Evolutionary conservation across 2,888 invertebrate species (phyloP), one percentile per base, ranked within the genome.

Genomic region (Chymomyza caudatula): DNA sequence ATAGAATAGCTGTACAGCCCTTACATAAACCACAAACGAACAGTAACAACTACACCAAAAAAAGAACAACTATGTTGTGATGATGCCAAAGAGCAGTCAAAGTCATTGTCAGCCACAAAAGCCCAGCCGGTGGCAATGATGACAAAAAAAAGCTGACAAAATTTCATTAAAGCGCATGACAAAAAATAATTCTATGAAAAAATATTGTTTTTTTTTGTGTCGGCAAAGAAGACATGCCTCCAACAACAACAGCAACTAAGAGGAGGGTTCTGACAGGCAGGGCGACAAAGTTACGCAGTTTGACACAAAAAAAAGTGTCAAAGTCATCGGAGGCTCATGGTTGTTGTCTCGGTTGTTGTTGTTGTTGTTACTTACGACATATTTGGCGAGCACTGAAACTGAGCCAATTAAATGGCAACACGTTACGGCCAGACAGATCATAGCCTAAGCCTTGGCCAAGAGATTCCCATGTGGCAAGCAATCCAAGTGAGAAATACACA

Each of bases 101-200:
- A 47, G 47, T 67, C 66, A 71, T 59, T 77, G 80, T 71, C 69
- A 71, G 69, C 66, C 65, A 66, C 66, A 69, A 62, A 52, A 63
- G 65, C 42, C 63, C 63, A 60, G 64, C 57, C 62, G 52, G 47
- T 51, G 62, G 65, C 58, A 62, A 23, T 47, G 60, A 85, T 53
- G 65, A 80, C 86, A 85, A 60, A 77, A 77, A 47, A 57, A 62
- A 52, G 47, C 60, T 75, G 68, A 82, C 86, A 74, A 76, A 76
- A 86, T 85, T 85, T 82, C 86, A 82, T 82, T 82, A 82, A 82
- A 85, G 82, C 78, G 74, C 86, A 86, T 82, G 82, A 82, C 82
- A 73, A 67, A 67, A 67, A 70, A 61, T 22, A 56, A 73, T 73
- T 71, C 74, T 84, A 62, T 60, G 73, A 63, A 37, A 67, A 72